Evolutionary conservation across 2,888 invertebrate species (phyloP).

Genomic region (Cyclophora punctaria): DNA sequence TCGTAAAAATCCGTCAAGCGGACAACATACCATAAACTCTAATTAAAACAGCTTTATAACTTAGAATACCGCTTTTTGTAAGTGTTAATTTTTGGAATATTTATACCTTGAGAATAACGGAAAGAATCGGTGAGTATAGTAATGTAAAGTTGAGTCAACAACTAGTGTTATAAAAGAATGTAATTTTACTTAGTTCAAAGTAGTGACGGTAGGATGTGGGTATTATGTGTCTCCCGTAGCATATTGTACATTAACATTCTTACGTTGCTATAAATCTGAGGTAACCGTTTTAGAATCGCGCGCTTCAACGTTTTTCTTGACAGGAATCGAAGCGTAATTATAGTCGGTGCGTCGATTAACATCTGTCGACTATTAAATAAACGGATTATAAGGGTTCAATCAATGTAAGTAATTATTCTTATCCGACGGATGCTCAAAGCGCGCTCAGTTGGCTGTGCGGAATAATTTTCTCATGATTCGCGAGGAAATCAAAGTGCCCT

Average conservation of each 20-base stretch:
- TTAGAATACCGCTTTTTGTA: slow-evolving; percentile 55
- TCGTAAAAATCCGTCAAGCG: slow-evolving; percentile 44
- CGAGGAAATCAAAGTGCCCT: slow-evolving; percentile 64
- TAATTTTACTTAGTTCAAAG: neutral
- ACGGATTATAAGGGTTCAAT: slow-evolving; percentile 72
- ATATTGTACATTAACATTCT: slow-evolving; percentile 17
- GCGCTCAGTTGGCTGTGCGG: slow-evolving; percentile 46
- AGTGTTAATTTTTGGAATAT: slow-evolving; percentile 40
- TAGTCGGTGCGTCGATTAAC: slow-evolving; percentile 67
- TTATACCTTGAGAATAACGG: slow-evolving; percentile 37
- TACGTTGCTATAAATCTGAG: slow-evolving; percentile 38
- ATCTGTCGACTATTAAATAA: slow-evolving; percentile 74
- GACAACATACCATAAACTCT: slow-evolving; percentile 61
- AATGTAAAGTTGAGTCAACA: no score
- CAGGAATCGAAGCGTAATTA: slow-evolving; percentile 68
- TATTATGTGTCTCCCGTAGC: slow-evolving; percentile 12
- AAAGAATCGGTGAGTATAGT: no score
- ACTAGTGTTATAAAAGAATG: no score
- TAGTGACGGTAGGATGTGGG: neutral
- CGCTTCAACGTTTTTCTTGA: slow-evolving; percentile 62
- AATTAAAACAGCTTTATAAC: slow-evolving; percentile 63
- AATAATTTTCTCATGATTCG: slow-evolving; percentile 73
- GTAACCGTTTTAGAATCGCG: slow-evolving; percentile 29
- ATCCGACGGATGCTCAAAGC: slow-evolving; percentile 72
- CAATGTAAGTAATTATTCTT: slow-evolving; percentile 74